phyloP scores from a whole-genome alignment of 2,113 vertebrate genomes.

The Oreochromis aureus region DNA sequence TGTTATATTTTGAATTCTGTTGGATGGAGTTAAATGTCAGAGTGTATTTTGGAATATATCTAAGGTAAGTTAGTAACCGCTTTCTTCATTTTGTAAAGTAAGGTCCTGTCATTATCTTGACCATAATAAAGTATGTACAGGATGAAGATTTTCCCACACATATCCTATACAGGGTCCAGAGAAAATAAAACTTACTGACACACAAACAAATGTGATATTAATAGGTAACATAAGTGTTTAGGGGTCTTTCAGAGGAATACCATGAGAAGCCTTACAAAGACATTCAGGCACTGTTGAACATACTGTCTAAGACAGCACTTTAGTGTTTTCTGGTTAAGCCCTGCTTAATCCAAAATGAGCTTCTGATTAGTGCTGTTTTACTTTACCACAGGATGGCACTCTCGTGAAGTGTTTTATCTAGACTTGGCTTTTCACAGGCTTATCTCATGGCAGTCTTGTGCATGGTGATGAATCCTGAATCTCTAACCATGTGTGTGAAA shows the following conservation, averaged over 20 bases:
- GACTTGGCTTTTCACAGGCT: not conserved
- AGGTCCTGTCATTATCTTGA: not conserved
- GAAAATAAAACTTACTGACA: not conserved
- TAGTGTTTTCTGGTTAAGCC: not conserved
- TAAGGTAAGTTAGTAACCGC: not conserved
- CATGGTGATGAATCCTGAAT: not conserved
- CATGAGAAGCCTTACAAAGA: not conserved
- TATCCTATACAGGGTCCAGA: not conserved
- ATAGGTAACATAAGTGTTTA: not conserved
- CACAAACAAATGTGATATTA: not conserved
- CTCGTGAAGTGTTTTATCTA: conserved; percentile 43
- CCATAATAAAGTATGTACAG: not conserved
- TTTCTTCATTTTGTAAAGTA: not conserved
- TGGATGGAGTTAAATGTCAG: not conserved
- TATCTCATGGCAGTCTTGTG: not conserved
- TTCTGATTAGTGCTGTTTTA: conserved; percentile 18
- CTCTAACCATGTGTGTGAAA: not conserved
- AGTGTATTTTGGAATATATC: not conserved
- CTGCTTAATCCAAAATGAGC: not conserved
- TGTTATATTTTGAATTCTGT: not conserved
- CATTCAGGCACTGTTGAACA: not conserved
- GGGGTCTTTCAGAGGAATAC: not conserved
- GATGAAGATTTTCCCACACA: not conserved
- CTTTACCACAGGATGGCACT: conserved; percentile 74
- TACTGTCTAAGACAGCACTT: not conserved